Percentiles rank a stretch among this genome's conserved stretches.
phyloP scores from a whole-genome alignment of 1,140 invertebrate genomes.

The Trinorchestia longiramus region DNA sequence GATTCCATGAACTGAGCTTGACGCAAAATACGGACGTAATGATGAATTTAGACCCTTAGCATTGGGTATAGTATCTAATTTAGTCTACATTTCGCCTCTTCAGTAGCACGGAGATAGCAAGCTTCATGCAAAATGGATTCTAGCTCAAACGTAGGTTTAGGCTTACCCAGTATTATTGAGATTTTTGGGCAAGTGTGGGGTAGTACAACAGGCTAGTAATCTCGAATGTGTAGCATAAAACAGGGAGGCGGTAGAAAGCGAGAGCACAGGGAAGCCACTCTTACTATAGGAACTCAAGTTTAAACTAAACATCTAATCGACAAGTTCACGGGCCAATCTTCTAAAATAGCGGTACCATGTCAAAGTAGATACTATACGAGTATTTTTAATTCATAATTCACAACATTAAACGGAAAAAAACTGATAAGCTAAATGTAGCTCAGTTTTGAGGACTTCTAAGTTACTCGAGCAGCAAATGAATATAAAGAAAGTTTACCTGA shows the following conservation, averaged over 20 bases:
- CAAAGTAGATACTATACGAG: no score
- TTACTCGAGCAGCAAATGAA: background rate
- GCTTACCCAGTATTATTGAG: background rate
- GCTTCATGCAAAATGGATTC: background rate
- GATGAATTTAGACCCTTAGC: background rate
- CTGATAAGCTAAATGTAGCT: background rate
- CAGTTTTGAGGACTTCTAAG: background rate
- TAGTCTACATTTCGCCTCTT: background rate
- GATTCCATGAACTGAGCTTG: background rate
- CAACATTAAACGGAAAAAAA: background rate
- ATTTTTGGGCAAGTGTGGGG: no score
- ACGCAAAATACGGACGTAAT: background rate
- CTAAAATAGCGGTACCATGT: no score
- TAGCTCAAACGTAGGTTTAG: background rate
- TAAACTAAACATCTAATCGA: no score
- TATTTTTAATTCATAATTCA: background rate
- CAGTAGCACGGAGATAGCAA: background rate
- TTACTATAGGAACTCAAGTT: no score
- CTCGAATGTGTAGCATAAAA: no score
- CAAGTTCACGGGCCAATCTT: no score
- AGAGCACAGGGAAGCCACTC: no score
- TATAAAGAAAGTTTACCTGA: conserved; percentile 74
- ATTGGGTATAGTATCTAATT: background rate
- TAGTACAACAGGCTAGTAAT: no score
- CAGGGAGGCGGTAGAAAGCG: no score